These are phyloP conservation scores for Arnoldichthys spilopterus DNA, from an alignment of 2,797 vertebrate genomes.

Conservation along the genomic window DNA sequence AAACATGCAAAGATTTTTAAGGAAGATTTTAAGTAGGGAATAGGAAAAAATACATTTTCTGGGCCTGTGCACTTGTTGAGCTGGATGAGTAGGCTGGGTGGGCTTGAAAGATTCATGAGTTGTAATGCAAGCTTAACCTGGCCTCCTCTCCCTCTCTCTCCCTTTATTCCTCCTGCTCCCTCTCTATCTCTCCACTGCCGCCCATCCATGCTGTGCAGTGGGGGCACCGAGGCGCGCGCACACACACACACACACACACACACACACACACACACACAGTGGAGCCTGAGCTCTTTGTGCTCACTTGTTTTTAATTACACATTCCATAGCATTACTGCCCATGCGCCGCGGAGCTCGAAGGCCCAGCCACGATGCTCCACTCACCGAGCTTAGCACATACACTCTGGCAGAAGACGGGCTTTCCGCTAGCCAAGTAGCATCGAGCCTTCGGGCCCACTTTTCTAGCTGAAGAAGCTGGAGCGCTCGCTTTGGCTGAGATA, in stretches of 20 bases:
- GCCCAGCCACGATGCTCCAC: constrained; percentile 11
- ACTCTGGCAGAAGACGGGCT: constrained; percentile 7
- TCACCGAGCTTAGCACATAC: constrained; percentile 1
- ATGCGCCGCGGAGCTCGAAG: constrained; percentile 33
- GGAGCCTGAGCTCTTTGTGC: constrained; percentile 49
- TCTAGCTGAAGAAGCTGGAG: neutral
- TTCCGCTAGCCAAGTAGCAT: neutral
- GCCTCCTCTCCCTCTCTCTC: constrained; percentile 38
- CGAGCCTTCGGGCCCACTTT: neutral
- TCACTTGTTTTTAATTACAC: constrained; percentile 62
- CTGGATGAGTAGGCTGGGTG: constrained; percentile 53
- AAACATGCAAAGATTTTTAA: constrained; percentile 27
- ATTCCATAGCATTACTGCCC: constrained; percentile 56
- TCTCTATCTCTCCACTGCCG: constrained; percentile 31
- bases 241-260: constrained; percentile 25
- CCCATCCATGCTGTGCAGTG: constrained; percentile 36
- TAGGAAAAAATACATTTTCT: constrained; percentile 51
- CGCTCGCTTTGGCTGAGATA: constrained; percentile 7
- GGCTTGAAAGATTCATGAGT: constrained; percentile 62
- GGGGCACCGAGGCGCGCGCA: constrained; percentile 18
- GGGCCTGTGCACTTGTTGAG: constrained; percentile 53
- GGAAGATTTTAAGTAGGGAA: constrained; percentile 39
- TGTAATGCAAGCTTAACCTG: constrained; percentile 63
- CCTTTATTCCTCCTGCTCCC: neutral
- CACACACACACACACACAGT: constrained; percentile 14